Evolutionary conservation across 2,888 invertebrate genomes (phyloP).

Genomic region (Ormyrus thymus): DNA sequence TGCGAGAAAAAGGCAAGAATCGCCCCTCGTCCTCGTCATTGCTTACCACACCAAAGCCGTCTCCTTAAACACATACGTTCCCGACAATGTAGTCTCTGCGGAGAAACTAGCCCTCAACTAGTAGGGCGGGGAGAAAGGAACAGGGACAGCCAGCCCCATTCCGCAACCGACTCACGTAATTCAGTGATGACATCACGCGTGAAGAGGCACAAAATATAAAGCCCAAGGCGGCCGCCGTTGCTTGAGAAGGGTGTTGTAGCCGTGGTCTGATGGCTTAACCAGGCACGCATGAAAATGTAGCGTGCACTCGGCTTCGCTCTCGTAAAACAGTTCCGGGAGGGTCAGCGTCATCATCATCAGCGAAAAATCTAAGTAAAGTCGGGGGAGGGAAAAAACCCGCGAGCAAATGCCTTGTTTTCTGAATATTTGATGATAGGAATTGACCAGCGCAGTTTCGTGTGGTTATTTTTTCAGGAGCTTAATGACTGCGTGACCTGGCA

Average conservation of each 20-base stretch:
- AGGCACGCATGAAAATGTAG: constrained; percentile 63
- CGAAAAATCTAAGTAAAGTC: constrained; percentile 25
- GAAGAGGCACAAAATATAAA: constrained; percentile 72
- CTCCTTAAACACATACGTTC: constrained; percentile 18
- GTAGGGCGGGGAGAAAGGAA: background rate
- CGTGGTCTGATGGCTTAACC: constrained; percentile 51
- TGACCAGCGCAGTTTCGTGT: background rate
- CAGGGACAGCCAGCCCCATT: constrained; percentile 55
- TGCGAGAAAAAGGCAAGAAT: constrained; percentile 25
- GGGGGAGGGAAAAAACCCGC: background rate
- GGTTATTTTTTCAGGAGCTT: background rate
- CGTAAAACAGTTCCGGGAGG: constrained; percentile 59
- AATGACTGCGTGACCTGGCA: background rate
- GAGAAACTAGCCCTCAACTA: constrained; percentile 14
- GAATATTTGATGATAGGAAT: constrained; percentile 1
- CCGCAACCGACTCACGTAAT: constrained; percentile 72
- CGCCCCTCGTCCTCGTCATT: constrained; percentile 42
- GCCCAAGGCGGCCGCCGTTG: constrained; percentile 62
- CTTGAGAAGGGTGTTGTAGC: constrained; percentile 53
- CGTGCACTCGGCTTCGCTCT: constrained; percentile 54
- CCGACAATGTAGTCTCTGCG: constrained; percentile 35
- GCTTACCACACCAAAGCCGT: constrained; percentile 5
- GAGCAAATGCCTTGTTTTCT: background rate
- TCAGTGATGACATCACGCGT: constrained; percentile 74
- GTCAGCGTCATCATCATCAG: constrained; percentile 33